Percentiles rank a stretch among this genome's conserved stretches.
phyloP scores from a whole-genome alignment of 1,140 invertebrate species.

The Temnothorax curvispinosus region DNA sequence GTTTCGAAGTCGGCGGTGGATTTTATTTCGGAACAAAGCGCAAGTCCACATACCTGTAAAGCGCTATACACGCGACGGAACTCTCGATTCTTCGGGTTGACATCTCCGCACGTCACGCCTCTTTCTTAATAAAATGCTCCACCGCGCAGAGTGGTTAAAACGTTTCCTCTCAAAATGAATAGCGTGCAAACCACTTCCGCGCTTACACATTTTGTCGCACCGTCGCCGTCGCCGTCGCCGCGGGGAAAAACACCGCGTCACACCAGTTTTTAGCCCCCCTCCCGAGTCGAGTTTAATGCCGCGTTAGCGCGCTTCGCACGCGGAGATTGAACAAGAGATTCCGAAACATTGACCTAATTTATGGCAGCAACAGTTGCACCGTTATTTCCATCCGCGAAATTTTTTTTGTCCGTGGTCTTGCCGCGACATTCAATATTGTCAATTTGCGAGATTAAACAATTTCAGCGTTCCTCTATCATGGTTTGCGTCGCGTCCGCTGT shows the following conservation, averaged over 20 bases:
- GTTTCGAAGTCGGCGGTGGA: not conserved
- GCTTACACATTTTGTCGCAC: conserved; percentile 21
- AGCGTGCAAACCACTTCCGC: conserved; percentile 25
- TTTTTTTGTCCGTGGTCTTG: not conserved
- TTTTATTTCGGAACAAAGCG: not conserved
- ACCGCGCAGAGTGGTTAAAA: conserved; percentile 1
- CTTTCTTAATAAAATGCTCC: conserved; percentile 16
- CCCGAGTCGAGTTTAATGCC: conserved; percentile 30
- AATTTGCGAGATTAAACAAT: not conserved
- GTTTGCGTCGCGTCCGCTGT: not conserved
- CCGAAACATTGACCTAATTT: conserved; percentile 42
- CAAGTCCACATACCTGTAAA: conserved; percentile 39
- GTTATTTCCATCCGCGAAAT: conserved; percentile 4
- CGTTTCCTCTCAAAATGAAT: conserved; percentile 24
- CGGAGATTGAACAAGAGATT: not conserved
- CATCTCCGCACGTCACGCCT: not conserved
- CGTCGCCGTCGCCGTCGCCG: not conserved
- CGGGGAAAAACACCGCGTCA: conserved; percentile 20
- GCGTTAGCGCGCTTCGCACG: not conserved
- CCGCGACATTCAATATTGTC: not conserved
- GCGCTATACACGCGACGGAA: not conserved
- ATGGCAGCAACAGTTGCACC: conserved; percentile 35
- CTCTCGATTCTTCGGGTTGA: not conserved
- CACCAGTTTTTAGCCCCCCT: not conserved
- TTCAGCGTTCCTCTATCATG: not conserved